A percentile compares a stretch with the other conserved stretches of the same genome.
Conservation (phyloP, 1,140 invertebrate genomes). For the Campoletis sonorensis region DNA sequence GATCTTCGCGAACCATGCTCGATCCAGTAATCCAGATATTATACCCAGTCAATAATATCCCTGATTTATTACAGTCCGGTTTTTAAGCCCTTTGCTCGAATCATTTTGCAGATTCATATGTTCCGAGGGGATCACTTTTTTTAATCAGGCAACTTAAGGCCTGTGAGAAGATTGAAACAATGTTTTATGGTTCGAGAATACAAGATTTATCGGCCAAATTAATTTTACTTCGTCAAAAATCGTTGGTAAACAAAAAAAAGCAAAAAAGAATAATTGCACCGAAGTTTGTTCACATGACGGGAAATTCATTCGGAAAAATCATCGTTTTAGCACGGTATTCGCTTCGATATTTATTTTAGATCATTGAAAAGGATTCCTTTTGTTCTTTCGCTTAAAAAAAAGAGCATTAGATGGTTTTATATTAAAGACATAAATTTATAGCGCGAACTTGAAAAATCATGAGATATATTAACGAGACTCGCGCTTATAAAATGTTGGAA, state of each 20-base stretch:
- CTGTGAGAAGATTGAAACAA: not conserved
- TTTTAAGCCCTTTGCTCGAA: conserved; percentile 3
- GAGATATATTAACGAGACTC: not conserved
- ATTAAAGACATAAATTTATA: too few species aligned
- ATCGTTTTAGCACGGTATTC: too few species aligned
- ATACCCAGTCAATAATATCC: conserved; percentile 29
- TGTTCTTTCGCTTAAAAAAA: too few species aligned
- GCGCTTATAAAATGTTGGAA: not conserved
- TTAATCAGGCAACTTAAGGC: not conserved
- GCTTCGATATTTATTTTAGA: too few species aligned
- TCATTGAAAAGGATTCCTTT: too few species aligned
- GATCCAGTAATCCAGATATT: conserved; percentile 35
- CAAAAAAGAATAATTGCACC: too few species aligned
- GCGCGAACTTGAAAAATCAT: not conserved
- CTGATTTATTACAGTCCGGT: conserved; percentile 28
- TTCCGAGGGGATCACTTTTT: not conserved
- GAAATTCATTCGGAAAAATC: too few species aligned
- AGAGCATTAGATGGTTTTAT: too few species aligned
- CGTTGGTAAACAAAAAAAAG: too few species aligned
- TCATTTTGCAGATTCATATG: not conserved
- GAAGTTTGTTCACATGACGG: too few species aligned
- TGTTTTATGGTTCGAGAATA: not conserved
- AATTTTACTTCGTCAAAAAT: not conserved
- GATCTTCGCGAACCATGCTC: conserved; percentile 5
- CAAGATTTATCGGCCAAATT: not conserved